Evolutionary conservation across 2,888 invertebrate species (phyloP).

Genomic region (Melanostoma mellinum): DNA sequence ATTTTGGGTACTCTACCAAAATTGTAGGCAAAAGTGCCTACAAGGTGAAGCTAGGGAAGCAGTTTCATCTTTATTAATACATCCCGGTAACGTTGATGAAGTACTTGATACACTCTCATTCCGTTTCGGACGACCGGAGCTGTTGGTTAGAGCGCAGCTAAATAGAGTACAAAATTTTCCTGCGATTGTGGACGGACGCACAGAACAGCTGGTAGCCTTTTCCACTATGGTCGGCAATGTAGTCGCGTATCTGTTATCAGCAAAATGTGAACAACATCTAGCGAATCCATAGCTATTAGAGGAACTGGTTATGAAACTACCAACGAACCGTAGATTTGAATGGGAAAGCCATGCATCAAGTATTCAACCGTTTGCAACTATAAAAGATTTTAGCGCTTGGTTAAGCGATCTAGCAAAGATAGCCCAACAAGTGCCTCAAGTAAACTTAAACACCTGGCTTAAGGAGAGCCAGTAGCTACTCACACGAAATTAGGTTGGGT

Average conservation of each 20-base stretch:
- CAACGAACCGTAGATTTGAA: conserved; percentile 34
- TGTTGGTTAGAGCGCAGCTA: conserved; percentile 40
- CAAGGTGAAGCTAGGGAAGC: too few species aligned
- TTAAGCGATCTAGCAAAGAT: conserved; percentile 47
- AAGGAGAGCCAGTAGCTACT: too few species aligned
- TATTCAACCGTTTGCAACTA: conserved; percentile 42
- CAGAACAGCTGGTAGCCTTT: conserved; percentile 25
- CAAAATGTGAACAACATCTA: neutral
- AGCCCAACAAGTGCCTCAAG: conserved; percentile 40
- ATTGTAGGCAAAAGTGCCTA: conserved; percentile 6
- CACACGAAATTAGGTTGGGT: too few species aligned
- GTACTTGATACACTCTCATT: conserved; percentile 19
- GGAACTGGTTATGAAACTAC: conserved; percentile 46
- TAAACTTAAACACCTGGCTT: neutral
- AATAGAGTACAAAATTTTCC: conserved; percentile 39
- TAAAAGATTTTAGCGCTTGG: conserved; percentile 31
- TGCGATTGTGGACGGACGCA: conserved; percentile 32
- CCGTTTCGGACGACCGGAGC: conserved; percentile 58
- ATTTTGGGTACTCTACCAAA: conserved; percentile 7
- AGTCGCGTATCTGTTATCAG: conserved; percentile 2
- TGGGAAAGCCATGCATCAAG: conserved; percentile 31
- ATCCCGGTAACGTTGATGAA: too few species aligned
- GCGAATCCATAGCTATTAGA: conserved; percentile 28
- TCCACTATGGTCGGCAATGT: conserved; percentile 39
- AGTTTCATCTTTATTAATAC: too few species aligned